Evolutionary conservation across 2,797 vertebrate species (phyloP).

Genomic region (Hylomyscus alleni): DNA sequence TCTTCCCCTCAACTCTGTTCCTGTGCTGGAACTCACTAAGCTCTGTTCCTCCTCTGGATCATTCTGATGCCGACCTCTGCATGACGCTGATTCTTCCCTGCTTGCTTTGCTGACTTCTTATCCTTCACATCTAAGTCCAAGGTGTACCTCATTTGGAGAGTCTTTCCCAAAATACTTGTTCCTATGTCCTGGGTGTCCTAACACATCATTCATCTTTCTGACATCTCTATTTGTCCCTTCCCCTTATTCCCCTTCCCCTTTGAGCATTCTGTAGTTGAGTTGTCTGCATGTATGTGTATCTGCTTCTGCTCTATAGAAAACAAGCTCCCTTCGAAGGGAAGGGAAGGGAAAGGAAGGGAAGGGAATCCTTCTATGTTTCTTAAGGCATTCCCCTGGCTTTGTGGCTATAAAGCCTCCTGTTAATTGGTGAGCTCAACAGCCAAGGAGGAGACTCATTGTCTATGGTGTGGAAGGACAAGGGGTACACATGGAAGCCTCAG

Average conservation of each 20-base stretch:
- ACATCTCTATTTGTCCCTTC: not conserved
- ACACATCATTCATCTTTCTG: not conserved
- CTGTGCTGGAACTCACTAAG: not conserved
- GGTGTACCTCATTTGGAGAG: conserved; percentile 26
- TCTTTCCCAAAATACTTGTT: not conserved
- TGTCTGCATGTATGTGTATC: not conserved
- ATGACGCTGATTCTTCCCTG: not conserved
- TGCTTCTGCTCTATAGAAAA: not conserved
- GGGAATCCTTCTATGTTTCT: not conserved
- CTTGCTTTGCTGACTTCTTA: not conserved
- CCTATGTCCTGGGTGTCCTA: not conserved
- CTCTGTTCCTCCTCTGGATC: not conserved
- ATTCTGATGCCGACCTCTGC: not conserved
- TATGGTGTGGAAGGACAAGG: not conserved
- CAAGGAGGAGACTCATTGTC: not conserved
- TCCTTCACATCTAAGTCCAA: not conserved
- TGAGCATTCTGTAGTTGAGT: not conserved
- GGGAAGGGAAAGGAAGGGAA: not conserved
- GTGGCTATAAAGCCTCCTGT: not conserved
- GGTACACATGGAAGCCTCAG: not conserved
- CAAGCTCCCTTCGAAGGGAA: not conserved
- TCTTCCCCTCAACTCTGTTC: not conserved
- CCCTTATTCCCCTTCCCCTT: not conserved
- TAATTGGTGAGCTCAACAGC: not conserved
- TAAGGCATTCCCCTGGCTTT: not conserved